Evolutionary conservation across 2,888 invertebrate genomes (phyloP), one percentile per base, ranked within the genome.

Genomic region (Phasia obesa): DNA sequence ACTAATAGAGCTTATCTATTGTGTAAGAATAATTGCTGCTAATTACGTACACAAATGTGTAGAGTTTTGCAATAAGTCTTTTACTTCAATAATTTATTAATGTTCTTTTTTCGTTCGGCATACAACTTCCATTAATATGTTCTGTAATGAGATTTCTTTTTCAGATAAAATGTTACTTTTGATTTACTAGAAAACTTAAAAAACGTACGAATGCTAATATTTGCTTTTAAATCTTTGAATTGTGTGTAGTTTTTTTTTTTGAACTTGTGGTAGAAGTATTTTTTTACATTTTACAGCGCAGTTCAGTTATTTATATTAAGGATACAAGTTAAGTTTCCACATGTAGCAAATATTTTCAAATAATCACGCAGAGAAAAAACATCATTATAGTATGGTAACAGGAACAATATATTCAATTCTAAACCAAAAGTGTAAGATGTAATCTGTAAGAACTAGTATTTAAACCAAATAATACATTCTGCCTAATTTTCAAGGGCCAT

Each of bases 21-120:
- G 75, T 62, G 59, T 23, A 38, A 51, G 75, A 81, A 75, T 81
- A 71, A 70, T 70, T 69, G 31, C 60, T 69, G 74, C 75, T 81
- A 81, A 81, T 81, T 81, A 51, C 31, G 31, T 23, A 70, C 53
- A 44, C 31, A 38, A 74, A 67, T 35, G 65, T 59, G 71, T 35
- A 65, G 73, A 71, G 55, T 49, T 70, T 23, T 64, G 62, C 57
- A 78, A 64, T 70, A 62, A 77, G 62, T 77, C 62, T 47, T 49
- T 38, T 67, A 59, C 19, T 7, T 31, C 53, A 42, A 44, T 60
- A 69, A 77, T 53, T 77, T 70, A 55, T 62, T 47, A 15, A 27
- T 78, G 49, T 67, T 60, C 23, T 35, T 60, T 67, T 65, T 25
- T 44, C 42, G 42, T 15, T 27, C 42, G 25, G 7, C 27, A 47